Evolutionary conservation across 2,113 vertebrate genomes (phyloP), one percentile per base, ranked within the genome.

Genomic region (Camelus bactrianus): DNA sequence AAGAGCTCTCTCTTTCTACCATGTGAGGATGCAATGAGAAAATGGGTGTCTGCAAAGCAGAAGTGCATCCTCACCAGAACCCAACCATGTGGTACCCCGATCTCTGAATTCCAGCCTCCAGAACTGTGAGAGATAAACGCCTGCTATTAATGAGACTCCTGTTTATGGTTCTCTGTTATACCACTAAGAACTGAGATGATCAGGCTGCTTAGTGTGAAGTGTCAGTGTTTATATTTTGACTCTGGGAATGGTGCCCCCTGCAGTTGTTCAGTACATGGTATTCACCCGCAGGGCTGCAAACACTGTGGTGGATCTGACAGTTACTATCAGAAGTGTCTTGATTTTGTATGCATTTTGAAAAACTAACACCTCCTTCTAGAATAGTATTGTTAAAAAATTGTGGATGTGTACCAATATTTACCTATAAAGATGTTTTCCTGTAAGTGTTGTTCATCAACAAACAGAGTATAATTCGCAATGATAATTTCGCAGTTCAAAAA

Each of bases 371-470:
- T 42, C 82, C 16, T 73, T 89, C 35, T 73, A 54, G 20, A 92
- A 94, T 87, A 75, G 5, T 64, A 86, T 89, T 86, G 60, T 32
- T 11, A 81, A 72, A 92, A 70, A 84, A 76, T 5, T 35, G 65
- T 38, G 10, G 8, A 65, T 70, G 17, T 50, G 50, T 82, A n/a
- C 22, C 46, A 92, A n/a, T 69, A 67, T 91, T 89, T 85, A 88
- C 13, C 19, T 73, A 73, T 62, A 83, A 81, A 82, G 35, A 89
- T 62, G 2, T 4, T 38, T 80, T 85, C 48, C 14, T 19, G 1
- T 46, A 84, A 75, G 32, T 75, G 17, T 52, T 52, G 46, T 62
- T 97, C 92, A 93, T 70, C 73, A 94, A 69, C 17, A 85, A 84
- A 77, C 62, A 48, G 14, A 81, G 79, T 76, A 80, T n/a, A 19